Evolutionary conservation across 2,113 vertebrate genomes (phyloP).

Genomic region (Petromus typicus): DNA sequence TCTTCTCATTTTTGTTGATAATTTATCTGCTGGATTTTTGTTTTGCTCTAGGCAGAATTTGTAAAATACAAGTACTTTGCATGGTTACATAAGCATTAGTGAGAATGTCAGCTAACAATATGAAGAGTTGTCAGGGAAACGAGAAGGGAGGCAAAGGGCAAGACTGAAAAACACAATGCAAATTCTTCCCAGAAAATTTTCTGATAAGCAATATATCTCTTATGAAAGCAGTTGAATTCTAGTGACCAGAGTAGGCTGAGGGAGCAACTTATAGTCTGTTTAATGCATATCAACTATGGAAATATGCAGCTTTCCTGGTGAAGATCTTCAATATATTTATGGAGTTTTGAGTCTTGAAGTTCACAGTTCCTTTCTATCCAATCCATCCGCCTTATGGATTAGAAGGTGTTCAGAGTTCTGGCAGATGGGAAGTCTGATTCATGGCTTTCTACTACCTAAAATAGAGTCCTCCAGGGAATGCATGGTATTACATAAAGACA

Average conservation of each 20-base stretch:
- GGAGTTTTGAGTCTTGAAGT: not conserved
- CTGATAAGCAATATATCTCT: not conserved
- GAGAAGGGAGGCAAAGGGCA: not conserved
- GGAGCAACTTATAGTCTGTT: not conserved
- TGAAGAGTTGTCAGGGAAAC: constrained; percentile 52
- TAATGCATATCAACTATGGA: not conserved
- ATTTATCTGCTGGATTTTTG: constrained; percentile 64
- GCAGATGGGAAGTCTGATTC: not conserved
- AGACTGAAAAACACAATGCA: not conserved
- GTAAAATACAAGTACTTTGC: not conserved
- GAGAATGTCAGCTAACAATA: constrained; percentile 30
- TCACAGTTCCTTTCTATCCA: not conserved
- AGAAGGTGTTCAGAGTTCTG: not conserved
- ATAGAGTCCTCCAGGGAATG: not conserved
- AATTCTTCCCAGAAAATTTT: constrained; percentile 34
- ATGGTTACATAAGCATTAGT: constrained; percentile 38
- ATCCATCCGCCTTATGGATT: not conserved
- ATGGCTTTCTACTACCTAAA: not conserved
- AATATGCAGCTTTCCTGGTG: not conserved
- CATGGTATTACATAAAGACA: not conserved
- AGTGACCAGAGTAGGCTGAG: not conserved
- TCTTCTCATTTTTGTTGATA: not conserved
- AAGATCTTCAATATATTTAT: not conserved
- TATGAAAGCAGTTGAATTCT: not conserved
- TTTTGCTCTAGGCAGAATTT: constrained; percentile 55